Base-by-base conservation (phyloP, 2,113 vertebrate species). In the Syrmaticus mikado region DNA sequence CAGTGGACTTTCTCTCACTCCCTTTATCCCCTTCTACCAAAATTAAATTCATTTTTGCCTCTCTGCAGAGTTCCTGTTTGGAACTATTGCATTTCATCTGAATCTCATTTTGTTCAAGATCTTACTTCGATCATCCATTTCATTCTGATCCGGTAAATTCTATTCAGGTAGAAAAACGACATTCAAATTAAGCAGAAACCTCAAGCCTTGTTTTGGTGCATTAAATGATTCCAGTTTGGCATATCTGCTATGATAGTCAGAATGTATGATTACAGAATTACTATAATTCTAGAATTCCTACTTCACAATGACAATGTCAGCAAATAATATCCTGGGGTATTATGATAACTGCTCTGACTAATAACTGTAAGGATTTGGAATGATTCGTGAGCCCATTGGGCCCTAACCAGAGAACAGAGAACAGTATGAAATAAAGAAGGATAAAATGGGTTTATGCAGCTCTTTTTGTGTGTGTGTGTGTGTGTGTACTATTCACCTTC, bases 231-330 rank as follows among this genome's bases (percentile, higher is more conserved):
- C 36, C 76, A 82, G 43, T 28, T 53, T 84, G 52, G 82, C n/a
- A 65, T 14, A 75, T 68, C 30, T 34, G 13, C 16, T 61, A 43
- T 32, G 45, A 78, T 0, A 72, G 70, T 58, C n/a, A n/a, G n/a
- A n/a, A n/a, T n/a, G n/a, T n/a, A n/a, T n/a, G n/a, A n/a, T n/a
- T n/a, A n/a, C n/a, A n/a, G n/a, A 94, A 71, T 9, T 74, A 27
- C 30, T 83, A 38, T 38, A 87, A 87, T 87, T 92, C 75, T 82
- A 80, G 76, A 91, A 83, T 64, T 87, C 74, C 41, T 17, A 2
- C 32, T 73, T 81, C 36, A 38, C 43, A 92, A 90, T 15, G 22
- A 66, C 45, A 76, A 64, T 13, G 16, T 85, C 73, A 88, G 82
- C 70, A 89, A 91, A 89, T 34, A 72, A 27, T 65, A 32, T 74